Conservation (phyloP, 2,888 invertebrate genomes). For the Octodonta nipae region DNA sequence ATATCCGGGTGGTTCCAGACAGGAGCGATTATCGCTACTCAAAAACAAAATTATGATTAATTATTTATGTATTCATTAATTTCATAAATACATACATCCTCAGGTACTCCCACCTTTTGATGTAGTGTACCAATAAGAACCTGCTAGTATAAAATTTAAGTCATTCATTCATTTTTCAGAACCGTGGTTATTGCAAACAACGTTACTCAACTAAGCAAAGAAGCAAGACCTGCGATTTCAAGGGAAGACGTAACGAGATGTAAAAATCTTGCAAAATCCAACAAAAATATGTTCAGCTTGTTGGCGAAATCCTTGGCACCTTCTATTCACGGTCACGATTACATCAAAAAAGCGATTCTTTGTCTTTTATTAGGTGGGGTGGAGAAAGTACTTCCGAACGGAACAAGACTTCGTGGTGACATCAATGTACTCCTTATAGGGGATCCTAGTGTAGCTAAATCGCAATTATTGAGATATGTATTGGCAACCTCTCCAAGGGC, state of each 20-base stretch:
- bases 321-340: conserved; percentile 93
- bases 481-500: conserved; percentile 88
- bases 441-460: conserved; percentile 98
- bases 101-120: not conserved
- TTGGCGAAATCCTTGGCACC: conserved; percentile 88
- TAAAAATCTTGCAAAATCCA: conserved; percentile 62
- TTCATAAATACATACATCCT: not conserved
- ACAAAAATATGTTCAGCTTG: conserved; percentile 73
- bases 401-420: conserved; percentile 76
- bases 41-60: too few relatives aligned
- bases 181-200: conserved; percentile 90
- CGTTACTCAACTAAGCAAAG: conserved; percentile 78
- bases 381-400: conserved; percentile 85
- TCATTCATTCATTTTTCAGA: conserved; percentile 38
- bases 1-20: too few relatives aligned
- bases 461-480: conserved; percentile 87
- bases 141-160: not conserved
- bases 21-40: too few relatives aligned
- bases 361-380: conserved; percentile 89
- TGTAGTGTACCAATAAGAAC: too few relatives aligned
- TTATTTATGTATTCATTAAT: too few relatives aligned
- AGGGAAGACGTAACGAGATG: conserved; percentile 81
- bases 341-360: conserved; percentile 89
- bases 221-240: conserved; percentile 61
- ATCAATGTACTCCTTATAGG: conserved; percentile 60